Evolutionary conservation across 2,113 vertebrate species (phyloP), one percentile per base, ranked within the genome.

Genomic region (Nesogale talazaci): DNA sequence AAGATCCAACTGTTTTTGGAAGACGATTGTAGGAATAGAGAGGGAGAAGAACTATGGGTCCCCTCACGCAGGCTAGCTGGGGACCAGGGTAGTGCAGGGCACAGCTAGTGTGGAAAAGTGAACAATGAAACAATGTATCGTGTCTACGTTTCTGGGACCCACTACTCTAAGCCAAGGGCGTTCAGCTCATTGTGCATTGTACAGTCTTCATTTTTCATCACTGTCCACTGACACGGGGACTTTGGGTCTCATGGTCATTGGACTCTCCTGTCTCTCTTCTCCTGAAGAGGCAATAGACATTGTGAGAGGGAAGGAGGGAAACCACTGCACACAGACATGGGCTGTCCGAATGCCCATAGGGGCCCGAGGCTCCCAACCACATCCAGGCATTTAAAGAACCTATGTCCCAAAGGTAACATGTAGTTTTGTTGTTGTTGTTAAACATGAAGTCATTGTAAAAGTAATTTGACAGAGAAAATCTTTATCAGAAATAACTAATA

Each of bases 1-100:
- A 80, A 76, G 72, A 65, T 67, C 36, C 65, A 93, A 36, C 46
- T 85, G 59, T 80, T 92, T 93, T 86, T 79, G 31, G 91, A 90
- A 95, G 85, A 57, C 0, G 1, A 63, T 2, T 20, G 36, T 6
- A 86, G 3, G 38, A 79, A 46, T 57, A 93, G 57, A 56, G 22
- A 31, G 11, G 65, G 38, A 78, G 46, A 42, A 76, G 69, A 92
- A n/a, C 2, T 16, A 2, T 16, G 1, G 34, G 12, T 83, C 1
- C 25, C 34, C 27, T 0, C 7, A 46, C 19, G 65, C 27, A 17
- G 34, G 65, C 20, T 46, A 69, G 23, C 59, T 23, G 12, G 56
- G 1, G 19, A 76, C 23, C 12, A 36, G 27, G 40, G 40, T 25
- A 38, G 25, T 6, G 23, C 29, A 42, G 52, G 80, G 59, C 59